Evolutionary conservation across 1,140 invertebrate genomes (phyloP).

Genomic region (Anadara kagoshimensis): DNA sequence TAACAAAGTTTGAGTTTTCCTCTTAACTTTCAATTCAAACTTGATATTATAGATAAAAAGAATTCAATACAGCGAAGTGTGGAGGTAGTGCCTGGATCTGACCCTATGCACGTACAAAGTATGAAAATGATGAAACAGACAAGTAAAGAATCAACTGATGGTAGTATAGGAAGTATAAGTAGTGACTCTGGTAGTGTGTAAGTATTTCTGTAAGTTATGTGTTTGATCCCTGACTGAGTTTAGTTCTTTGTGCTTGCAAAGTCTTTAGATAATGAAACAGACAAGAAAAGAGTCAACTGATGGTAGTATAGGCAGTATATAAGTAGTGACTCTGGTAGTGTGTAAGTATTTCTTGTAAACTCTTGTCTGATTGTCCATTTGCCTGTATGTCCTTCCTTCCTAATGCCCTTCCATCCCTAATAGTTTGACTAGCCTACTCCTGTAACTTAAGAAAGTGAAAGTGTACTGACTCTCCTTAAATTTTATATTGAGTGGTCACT

Average conservation of each 20-base stretch:
- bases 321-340: no score
- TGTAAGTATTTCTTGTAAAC: conserved; percentile 79
- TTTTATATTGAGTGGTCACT: no score
- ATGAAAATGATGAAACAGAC: conserved; percentile 77
- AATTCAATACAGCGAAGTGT: conserved; percentile 81
- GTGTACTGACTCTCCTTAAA: no score
- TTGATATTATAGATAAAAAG: conserved; percentile 57
- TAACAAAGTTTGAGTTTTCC: no score
- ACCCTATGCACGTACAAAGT: conserved; percentile 77
- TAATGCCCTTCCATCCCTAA: no score
- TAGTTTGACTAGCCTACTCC: no score
- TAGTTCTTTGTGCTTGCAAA: no score
- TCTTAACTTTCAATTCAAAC: no score
- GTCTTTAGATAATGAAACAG: conserved; percentile 76
- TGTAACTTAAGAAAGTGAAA: no score
- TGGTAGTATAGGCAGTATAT: conserved; percentile 95
- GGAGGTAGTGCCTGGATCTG: conserved; percentile 88
- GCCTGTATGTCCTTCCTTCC: no score
- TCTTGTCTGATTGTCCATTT: no score
- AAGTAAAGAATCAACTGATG: conserved; percentile 83
- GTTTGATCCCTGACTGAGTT: no score
- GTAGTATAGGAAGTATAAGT: conserved; percentile 96
- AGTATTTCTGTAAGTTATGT: conserved; percentile 84
- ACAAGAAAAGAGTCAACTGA: conserved; percentile 83
- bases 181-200: conserved; percentile 88